Base-by-base conservation (phyloP, 2,113 vertebrate genomes). In the Apeltes quadracus region DNA sequence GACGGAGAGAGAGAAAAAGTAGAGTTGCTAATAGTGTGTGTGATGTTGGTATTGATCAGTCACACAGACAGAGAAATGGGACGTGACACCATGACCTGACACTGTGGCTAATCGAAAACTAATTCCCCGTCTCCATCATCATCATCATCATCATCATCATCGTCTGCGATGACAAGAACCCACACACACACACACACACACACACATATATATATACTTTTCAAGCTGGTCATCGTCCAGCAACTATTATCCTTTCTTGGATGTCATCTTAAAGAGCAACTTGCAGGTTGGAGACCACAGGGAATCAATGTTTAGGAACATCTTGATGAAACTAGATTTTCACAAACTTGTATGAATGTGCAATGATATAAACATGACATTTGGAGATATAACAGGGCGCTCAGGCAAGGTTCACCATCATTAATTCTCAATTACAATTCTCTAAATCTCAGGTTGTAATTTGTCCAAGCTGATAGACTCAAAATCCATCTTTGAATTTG, bases 91-190 rank as follows among this genome's bases (percentile, higher is more conserved):
- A 15, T 88, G 90, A 89, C 87, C 90, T 78, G 84, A 86, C 86
- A 87, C 72, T 61, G 73, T 53, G 50, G 81, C 83, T 88, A 87
- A 91, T 91, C 90, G 89, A 91, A 91, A 91, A 84, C 87, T 91
- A 89, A 89, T 91, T 91, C 89, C 78, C 80, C 5, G 34, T 81
- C 88, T 82, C 78, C 59, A 79, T 81, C 85, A 84, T 72, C 72
- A 50, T 59, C 80, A 55, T 76, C 76, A 44, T 70, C 81, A 51
- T 71, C 76, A 38, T 68, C 57, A 29, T 50, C 53, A 48, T 83
- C 72, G 12, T 69, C n/a, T 18, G 7, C 75, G 32, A 56, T 34
- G 32, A 29, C n/a, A 29, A 29, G 5, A 29, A 29, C 2, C 5
- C 29, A 29, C 32, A 34, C 3, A 34, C 4, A 34, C 32, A 34